phyloP scores from a whole-genome alignment of 2,888 invertebrate species.

The Lochmaea crataegi region DNA sequence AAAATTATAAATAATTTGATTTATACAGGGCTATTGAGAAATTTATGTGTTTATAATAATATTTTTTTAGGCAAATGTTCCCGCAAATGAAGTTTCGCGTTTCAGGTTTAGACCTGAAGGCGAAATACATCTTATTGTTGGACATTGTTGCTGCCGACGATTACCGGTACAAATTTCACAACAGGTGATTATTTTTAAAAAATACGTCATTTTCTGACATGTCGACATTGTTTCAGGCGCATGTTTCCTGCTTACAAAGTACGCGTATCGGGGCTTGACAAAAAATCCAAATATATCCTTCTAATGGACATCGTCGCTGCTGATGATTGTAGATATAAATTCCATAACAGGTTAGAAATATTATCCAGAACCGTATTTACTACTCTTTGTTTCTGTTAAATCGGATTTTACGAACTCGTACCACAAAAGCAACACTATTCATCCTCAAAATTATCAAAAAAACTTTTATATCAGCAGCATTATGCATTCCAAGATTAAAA shows the following conservation, averaged over 20 bases:
- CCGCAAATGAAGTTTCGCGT: conserved; percentile 99
- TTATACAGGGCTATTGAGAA: too few species aligned
- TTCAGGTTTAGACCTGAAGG: conserved; percentile 97
- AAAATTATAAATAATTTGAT: too few species aligned
- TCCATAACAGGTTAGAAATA: conserved; percentile 85
- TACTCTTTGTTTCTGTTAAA: conserved; percentile 29
- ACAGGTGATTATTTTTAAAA: conserved; percentile 74
- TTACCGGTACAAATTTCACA: conserved; percentile 97
- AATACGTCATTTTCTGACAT: conserved; percentile 42
- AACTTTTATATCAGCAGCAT: background rate
- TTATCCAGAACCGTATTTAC: conserved; percentile 37
- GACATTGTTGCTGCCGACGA: conserved; percentile 99
- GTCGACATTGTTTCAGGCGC: conserved; percentile 79
- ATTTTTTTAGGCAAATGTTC: conserved; percentile 95
- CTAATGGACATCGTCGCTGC: conserved; percentile 98
- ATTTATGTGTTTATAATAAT: background rate
- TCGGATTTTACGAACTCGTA: conserved; percentile 49
- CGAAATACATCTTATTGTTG: conserved; percentile 98
- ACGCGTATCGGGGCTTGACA: conserved; percentile 95
- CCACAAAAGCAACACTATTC: conserved; percentile 35
- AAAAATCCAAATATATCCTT: conserved; percentile 96
- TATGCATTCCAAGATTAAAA: background rate
- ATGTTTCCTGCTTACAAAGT: conserved; percentile 99
- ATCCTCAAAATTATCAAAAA: background rate
- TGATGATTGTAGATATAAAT: conserved; percentile 95